These are phyloP conservation scores for Columba livia DNA, from an alignment of 2,113 vertebrate genomes.

Conservation along the genomic window DNA sequence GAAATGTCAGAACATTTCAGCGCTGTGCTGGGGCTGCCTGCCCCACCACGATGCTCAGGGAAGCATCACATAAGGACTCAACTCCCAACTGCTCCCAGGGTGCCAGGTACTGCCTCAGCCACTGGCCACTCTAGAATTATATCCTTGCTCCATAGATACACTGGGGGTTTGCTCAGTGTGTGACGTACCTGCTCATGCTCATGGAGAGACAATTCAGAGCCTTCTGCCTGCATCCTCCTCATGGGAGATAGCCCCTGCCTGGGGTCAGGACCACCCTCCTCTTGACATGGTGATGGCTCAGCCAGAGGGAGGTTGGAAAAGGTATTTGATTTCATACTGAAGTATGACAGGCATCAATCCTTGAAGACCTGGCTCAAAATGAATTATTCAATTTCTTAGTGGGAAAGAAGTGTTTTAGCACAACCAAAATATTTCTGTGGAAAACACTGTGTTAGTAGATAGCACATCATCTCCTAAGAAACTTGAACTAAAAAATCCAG, in stretches of 20 bases:
- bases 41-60: background rate
- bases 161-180: background rate
- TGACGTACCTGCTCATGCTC: background rate
- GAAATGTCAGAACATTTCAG: background rate
- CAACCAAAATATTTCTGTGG: background rate
- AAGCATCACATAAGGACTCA: background rate
- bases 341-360: background rate
- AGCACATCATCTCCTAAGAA: background rate
- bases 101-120: background rate
- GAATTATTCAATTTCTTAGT: background rate
- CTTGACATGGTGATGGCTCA: background rate
- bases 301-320: background rate
- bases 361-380: background rate
- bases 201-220: background rate
- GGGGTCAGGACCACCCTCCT: background rate
- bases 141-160: background rate
- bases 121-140: background rate
- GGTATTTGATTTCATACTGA: background rate
- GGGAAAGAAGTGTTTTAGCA: background rate
- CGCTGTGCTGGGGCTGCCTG: background rate
- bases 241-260: background rate
- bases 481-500: background rate
- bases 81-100: accelerated
- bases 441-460: background rate
- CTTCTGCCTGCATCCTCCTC: background rate